Conservation (phyloP, 2,113 vertebrate species). For the Naja naja region DNA sequence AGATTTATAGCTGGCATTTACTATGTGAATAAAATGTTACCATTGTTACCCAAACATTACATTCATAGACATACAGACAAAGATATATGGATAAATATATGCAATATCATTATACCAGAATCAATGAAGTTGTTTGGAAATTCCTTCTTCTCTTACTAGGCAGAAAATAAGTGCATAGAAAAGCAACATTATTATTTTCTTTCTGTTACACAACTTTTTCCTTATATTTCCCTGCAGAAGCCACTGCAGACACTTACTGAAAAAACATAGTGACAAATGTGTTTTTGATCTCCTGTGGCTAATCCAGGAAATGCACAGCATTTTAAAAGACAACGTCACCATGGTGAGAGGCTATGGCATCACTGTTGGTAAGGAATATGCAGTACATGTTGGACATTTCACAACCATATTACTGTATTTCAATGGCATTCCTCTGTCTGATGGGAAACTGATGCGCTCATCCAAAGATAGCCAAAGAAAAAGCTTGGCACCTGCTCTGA, state of each 20-base stretch:
- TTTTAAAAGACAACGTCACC: neutral
- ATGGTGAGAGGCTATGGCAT: neutral
- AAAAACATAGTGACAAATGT: neutral
- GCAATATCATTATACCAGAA: neutral
- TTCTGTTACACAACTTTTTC: neutral
- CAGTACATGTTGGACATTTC: constrained; percentile 10
- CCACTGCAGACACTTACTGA: neutral
- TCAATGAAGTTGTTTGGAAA: neutral
- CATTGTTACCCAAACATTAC: neutral
- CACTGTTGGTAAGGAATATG: neutral
- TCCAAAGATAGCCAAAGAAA: neutral
- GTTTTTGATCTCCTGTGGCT: neutral
- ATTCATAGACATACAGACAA: neutral
- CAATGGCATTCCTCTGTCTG: constrained; percentile 18
- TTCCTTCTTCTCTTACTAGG: neutral
- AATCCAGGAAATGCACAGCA: neutral
- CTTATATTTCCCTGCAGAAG: neutral
- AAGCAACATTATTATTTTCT: neutral
- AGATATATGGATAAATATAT: neutral
- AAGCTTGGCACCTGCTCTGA: constrained; percentile 4
- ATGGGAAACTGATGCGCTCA: constrained; percentile 24
- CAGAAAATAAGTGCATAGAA: neutral
- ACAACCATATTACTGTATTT: neutral
- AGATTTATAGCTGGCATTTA: neutral
- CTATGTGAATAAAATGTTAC: neutral